phyloP scores from a whole-genome alignment of 2,888 invertebrate genomes.

The Spodoptera exigua region DNA sequence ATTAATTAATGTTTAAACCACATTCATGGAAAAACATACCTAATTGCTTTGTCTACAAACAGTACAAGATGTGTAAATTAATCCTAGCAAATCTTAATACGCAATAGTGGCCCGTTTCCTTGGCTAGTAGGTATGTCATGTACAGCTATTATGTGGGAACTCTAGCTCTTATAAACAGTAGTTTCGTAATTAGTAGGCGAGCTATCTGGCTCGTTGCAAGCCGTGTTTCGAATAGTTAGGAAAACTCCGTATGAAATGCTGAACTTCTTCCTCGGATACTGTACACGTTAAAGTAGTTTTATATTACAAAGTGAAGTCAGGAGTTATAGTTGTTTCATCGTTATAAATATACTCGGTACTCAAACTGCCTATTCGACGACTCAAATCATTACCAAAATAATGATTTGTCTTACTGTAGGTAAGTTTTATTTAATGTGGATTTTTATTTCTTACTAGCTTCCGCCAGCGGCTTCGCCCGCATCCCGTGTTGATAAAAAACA shows the following conservation, averaged over 20 bases:
- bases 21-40: too few relatives aligned
- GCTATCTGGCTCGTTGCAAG: slow-evolving; percentile 11
- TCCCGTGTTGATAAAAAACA: too few relatives aligned
- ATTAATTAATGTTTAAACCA: too few relatives aligned
- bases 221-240: slow-evolving; percentile 26
- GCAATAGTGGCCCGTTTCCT: background rate
- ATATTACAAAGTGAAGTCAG: background rate
- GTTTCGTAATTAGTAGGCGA: slow-evolving; percentile 27
- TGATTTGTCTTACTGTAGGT: too few relatives aligned
- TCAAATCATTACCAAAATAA: too few relatives aligned
- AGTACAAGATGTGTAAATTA: too few relatives aligned
- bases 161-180: slow-evolving; percentile 14
- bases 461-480: too few relatives aligned
- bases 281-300: slow-evolving; percentile 12
- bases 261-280: slow-evolving; percentile 21
- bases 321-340: background rate
- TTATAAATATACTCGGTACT: too few relatives aligned
- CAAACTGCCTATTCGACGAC: too few relatives aligned
- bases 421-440: too few relatives aligned
- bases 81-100: background rate
- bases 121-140: slow-evolving; percentile 1
- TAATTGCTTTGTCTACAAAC: too few relatives aligned
- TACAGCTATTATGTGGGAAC: background rate
- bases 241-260: slow-evolving; percentile 19
- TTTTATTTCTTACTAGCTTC: too few relatives aligned